Evolutionary conservation across 2,797 vertebrate genomes (phyloP).

Genomic region (Microchirus variegatus): DNA sequence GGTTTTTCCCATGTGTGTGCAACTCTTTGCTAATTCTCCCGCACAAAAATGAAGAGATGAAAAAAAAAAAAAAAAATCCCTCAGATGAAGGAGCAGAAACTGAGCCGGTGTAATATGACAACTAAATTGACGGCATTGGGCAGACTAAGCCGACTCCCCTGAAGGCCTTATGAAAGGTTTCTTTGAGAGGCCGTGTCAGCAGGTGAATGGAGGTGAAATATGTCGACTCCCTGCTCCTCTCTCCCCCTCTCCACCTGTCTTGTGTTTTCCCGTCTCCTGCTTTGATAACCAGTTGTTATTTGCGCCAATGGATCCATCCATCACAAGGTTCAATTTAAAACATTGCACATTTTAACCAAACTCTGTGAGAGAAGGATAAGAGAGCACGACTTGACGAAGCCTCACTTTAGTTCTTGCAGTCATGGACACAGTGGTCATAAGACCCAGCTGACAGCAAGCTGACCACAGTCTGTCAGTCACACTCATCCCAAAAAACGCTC

Average conservation of each 20-base stretch:
- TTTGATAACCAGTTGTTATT: slow-evolving; percentile 52
- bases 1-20: slow-evolving; percentile 26
- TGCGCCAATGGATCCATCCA: slow-evolving; percentile 25
- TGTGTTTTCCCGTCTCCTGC: slow-evolving; percentile 31
- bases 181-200: slow-evolving; percentile 76
- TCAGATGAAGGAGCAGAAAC: slow-evolving; percentile 69
- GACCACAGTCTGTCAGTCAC: too few species aligned
- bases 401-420: too few species aligned
- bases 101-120: slow-evolving; percentile 69
- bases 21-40: slow-evolving; percentile 57
- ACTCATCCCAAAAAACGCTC: too few species aligned
- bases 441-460: too few species aligned
- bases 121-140: slow-evolving; percentile 67
- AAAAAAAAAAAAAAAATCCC: slow-evolving; percentile 65
- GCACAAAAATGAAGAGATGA: slow-evolving; percentile 65
- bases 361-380: too few species aligned
- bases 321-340: neutral
- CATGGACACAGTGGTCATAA: too few species aligned
- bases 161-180: slow-evolving; percentile 76
- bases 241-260: slow-evolving; percentile 42
- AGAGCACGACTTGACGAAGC: too few species aligned
- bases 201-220: slow-evolving; percentile 75
- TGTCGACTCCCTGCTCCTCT: slow-evolving; percentile 33
- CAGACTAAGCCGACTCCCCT: slow-evolving; percentile 65
- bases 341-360: too few species aligned